Evolutionary conservation across 1,140 invertebrate genomes (phyloP), one percentile per base, ranked within the genome.

Genomic region (Caenorhabditis latens): DNA sequence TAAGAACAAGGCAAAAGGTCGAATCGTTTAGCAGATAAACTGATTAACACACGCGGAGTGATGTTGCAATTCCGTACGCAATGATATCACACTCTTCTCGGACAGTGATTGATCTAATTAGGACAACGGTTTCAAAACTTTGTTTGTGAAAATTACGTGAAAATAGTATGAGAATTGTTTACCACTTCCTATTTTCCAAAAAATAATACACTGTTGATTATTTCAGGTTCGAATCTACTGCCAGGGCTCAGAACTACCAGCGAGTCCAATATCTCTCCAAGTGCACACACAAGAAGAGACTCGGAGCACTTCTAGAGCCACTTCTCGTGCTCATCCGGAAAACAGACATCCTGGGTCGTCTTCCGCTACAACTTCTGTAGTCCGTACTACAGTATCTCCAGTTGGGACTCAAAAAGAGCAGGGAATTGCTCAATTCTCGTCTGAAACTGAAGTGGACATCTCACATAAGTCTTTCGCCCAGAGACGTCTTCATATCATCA

Each of bases 191-290:
- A 32, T 32, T 32, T 32, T 24, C 9, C 4, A 4, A 9, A 50
- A 9, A 9, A 46, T 5, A 42, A 4, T 7, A 2, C 0, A 32
- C 2, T 0, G 32, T 58, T 42, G 9, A 9, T 13, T 19, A 32
- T 85, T 89, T 7, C 88, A 89, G 89, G 89, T 89, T 50, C 89
- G 88, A 16, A 89, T 89, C 84, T 89, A 88, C 89, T 89, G 89
- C 67, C 88, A 87, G 85, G 89, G 89, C 50, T 55, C 82, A 19
- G 89, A 89, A 50, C 84, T 89, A 50, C 89, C 89, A 50, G 90
- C 89, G 42, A 88, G 85, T 50, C 89, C 89, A 5, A 84, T 89
- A 24, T 57, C 83, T 13, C 63, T 89, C 9, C 84, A 89, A 46
- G 89, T 89, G 19, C 87, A 89, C 65, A 65, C 86, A 13, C 79